A percentile compares a stretch with the other conserved stretches of the same genome.
Conservation (phyloP, 1,140 invertebrate species). For the Zeugodacus cucurbitae region DNA sequence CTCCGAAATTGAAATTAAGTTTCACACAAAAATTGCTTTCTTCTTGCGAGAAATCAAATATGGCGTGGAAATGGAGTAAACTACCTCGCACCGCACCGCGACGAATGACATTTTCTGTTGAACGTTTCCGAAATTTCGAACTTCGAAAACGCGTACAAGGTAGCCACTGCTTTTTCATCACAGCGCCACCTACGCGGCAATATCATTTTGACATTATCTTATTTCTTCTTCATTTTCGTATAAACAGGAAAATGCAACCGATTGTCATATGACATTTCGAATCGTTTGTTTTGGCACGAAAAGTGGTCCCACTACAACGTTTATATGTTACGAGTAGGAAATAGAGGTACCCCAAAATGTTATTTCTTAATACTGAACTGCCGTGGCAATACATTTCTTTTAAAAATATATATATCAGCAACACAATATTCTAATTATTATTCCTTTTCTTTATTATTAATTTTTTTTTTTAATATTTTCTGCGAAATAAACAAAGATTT, state of each 20-base stretch:
- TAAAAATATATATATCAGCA: neutral
- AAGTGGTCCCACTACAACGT: neutral
- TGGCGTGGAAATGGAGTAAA: slow-evolving; percentile 43
- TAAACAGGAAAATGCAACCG: neutral
- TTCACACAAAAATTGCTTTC: slow-evolving; percentile 42
- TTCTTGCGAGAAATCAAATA: slow-evolving; percentile 45
- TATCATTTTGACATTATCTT: neutral
- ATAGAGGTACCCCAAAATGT: neutral
- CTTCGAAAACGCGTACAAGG: neutral
- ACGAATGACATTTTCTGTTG: neutral
- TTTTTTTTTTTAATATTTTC: neutral
- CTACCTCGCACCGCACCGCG: neutral
- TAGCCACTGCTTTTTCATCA: neutral
- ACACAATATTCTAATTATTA: neutral
- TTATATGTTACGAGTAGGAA: neutral
- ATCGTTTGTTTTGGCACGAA: neutral
- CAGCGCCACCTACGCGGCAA: neutral
- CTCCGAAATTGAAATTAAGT: slow-evolving; percentile 16
- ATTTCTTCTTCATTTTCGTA: neutral
- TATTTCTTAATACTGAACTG: neutral
- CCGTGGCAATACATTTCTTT: neutral
- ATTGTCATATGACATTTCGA: neutral
- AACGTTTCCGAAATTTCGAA: neutral
- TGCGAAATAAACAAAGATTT: neutral
- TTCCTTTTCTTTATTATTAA: neutral